phyloP scores from a whole-genome alignment of 2,113 vertebrate species.

The Dolichotis patagonum region DNA sequence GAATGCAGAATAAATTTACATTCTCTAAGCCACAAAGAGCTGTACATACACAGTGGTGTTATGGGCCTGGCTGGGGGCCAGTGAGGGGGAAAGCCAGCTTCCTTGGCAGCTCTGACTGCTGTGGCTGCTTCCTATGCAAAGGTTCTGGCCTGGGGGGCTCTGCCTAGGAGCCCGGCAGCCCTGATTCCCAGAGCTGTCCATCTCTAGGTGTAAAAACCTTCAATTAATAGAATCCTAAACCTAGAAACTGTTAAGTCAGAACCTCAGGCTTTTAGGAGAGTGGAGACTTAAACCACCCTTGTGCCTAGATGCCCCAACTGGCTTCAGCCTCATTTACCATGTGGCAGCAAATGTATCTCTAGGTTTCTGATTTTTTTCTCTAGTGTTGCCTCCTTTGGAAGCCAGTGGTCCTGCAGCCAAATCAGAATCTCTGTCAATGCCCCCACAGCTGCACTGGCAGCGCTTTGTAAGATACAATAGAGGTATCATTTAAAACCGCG shows the following conservation, averaged over 20 bases:
- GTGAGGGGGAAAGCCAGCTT: not conserved
- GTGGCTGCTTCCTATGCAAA: not conserved
- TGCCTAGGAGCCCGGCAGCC: not conserved
- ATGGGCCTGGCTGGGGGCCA: not conserved
- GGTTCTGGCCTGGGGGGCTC: not conserved
- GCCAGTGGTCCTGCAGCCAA: not conserved
- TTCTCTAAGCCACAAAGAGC: slow-evolving; percentile 74
- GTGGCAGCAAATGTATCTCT: not conserved
- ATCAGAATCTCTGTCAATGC: not conserved
- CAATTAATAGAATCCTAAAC: not conserved
- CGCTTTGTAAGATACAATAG: not conserved
- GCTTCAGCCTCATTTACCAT: too few relatives aligned
- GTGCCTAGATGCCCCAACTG: not conserved
- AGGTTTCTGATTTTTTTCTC: not conserved
- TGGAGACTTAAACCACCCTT: not conserved
- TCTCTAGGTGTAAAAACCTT: not conserved
- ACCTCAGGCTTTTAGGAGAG: not conserved
- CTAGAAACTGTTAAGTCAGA: not conserved
- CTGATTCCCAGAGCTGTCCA: not conserved
- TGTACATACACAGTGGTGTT: not conserved
- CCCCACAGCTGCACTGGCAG: not conserved
- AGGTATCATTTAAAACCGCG: not conserved
- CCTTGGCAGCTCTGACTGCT: not conserved
- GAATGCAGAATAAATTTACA: slow-evolving; percentile 80
- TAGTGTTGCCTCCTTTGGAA: not conserved